Conservation (phyloP, 2,888 invertebrate species). For the Philaethria dido region DNA sequence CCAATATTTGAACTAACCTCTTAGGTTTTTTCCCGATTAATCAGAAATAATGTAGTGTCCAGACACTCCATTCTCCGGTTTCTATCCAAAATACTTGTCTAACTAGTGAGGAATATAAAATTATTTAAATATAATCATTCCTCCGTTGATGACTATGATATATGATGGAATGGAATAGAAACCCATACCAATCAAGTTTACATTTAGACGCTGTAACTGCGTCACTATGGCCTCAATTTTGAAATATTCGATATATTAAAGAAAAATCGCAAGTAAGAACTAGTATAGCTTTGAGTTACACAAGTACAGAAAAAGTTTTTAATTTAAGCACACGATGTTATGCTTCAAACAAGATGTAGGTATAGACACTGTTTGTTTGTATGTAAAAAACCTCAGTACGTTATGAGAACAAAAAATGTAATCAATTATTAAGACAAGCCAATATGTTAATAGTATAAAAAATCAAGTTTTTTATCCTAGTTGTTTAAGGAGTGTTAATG, state of each 20-base stretch:
- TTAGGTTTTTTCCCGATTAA: no score
- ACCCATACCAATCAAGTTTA: no score
- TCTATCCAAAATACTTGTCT: no score
- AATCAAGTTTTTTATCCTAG: background rate
- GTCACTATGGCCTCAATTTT: no score
- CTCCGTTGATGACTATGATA: no score
- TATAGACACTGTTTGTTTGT: constrained; percentile 15
- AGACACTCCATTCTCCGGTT: no score
- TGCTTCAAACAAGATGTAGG: constrained; percentile 12
- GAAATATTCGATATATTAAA: background rate
- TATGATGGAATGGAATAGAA: no score
- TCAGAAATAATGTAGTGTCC: no score
- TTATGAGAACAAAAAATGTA: constrained; percentile 22
- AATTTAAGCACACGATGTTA: constrained; percentile 6
- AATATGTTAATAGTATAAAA: constrained; percentile 13
- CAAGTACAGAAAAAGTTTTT: background rate
- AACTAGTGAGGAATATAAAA: no score
- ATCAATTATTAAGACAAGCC: constrained; percentile 24
- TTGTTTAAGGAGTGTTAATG: background rate
- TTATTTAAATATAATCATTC: no score
- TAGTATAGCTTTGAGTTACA: background rate
- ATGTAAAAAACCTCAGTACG: constrained; percentile 13
- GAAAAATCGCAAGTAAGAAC: background rate
- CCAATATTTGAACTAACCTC: no score
- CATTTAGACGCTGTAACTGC: no score